A percentile compares a stretch with the other conserved stretches of the same genome.
These are phyloP conservation scores for Hirtodrosophila histrioides DNA, from an alignment of 2,888 invertebrate species.

Conservation along the genomic window DNA sequence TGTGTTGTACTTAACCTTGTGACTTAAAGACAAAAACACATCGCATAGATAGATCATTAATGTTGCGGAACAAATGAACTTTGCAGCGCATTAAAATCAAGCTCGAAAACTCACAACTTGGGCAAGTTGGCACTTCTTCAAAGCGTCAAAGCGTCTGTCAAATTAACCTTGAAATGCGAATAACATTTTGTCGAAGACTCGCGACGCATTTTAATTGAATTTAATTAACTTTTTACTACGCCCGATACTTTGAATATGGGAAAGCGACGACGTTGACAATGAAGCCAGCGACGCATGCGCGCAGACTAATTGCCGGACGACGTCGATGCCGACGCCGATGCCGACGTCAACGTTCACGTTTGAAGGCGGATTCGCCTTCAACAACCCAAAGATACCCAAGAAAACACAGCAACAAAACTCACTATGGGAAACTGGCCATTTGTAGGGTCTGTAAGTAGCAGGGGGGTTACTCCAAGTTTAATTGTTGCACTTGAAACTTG, in stretches of 20 bases:
- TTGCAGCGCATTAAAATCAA: slow-evolving; percentile 18
- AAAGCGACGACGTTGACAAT: slow-evolving; percentile 71
- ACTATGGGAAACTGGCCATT: slow-evolving; percentile 50
- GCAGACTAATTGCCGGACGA: slow-evolving; percentile 72
- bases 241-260: slow-evolving; percentile 77
- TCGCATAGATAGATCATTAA: slow-evolving; percentile 55
- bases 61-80: slow-evolving; percentile 72
- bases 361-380: slow-evolving; percentile 11
- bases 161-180: slow-evolving; percentile 77
- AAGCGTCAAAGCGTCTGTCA: slow-evolving; percentile 62
- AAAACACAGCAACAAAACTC: slow-evolving; percentile 35
- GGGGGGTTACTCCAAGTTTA: slow-evolving; percentile 26
- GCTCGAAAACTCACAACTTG: slow-evolving; percentile 6
- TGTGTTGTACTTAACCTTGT: slow-evolving; percentile 56
- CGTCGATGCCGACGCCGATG: slow-evolving; percentile 25
- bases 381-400: slow-evolving; percentile 16
- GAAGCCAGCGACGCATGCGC: slow-evolving; percentile 75
- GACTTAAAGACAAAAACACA: slow-evolving; percentile 21
- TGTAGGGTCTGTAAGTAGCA: not conserved
- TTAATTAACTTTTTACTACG: slow-evolving; percentile 75
- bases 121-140: slow-evolving; percentile 69
- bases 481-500: slow-evolving; percentile 54
- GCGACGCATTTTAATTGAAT: slow-evolving; percentile 79
- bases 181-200: slow-evolving; percentile 80
- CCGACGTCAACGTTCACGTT: slow-evolving; percentile 4